Evolutionary conservation across 2,113 vertebrate genomes (phyloP).

Genomic region (Megaleporinus macrocephalus): DNA sequence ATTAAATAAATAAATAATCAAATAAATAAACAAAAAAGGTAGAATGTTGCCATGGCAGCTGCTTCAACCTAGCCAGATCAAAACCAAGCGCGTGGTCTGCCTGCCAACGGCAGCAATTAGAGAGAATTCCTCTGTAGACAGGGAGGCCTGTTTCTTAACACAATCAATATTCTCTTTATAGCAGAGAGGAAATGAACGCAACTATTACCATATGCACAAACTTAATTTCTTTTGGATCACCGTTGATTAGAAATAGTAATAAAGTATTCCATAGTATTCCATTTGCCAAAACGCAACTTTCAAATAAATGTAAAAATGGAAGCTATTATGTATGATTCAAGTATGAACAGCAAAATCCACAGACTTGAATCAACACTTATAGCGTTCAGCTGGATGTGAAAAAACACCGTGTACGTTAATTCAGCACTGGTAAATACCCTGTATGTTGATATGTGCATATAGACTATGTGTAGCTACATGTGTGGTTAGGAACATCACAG

Average conservation of each 20-base stretch:
- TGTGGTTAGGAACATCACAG: conserved; percentile 1
- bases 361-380: no score
- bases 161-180: conserved; percentile 78
- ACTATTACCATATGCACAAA: conserved; percentile 78
- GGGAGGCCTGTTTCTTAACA: conserved; percentile 71
- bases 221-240: conserved; percentile 59
- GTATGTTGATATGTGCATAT: not conserved
- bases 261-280: conserved; percentile 71
- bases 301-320: conserved; percentile 43
- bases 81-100: conserved; percentile 61
- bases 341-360: not conserved
- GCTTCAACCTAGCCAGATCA: conserved; percentile 73
- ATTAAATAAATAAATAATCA: not conserved
- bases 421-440: no score
- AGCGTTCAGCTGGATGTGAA: no score
- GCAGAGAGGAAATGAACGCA: conserved; percentile 73
- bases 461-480: not conserved
- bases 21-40: not conserved
- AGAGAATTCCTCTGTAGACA: conserved; percentile 69
- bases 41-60: conserved; percentile 9
- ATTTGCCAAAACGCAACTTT: conserved; percentile 73
- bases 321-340: not conserved
- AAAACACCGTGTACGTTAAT: no score
- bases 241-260: conserved; percentile 72
- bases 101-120: conserved; percentile 75